A percentile compares a stretch with the other conserved stretches of the same genome.
Evolutionary conservation across 2,797 vertebrate genomes (phyloP).

Genomic region (Coreius guichenoti): DNA sequence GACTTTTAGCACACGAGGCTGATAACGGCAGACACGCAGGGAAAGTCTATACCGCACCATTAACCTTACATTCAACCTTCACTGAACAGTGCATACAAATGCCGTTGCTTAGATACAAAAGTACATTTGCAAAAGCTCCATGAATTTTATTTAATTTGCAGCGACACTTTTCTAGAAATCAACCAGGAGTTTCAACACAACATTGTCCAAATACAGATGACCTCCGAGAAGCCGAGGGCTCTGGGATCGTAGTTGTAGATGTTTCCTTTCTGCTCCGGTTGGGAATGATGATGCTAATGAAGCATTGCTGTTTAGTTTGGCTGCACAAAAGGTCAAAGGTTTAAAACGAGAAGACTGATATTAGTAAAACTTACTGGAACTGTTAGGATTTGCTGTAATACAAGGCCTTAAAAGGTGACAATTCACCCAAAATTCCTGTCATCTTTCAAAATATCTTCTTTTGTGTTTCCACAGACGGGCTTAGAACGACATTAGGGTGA

Average conservation of each 20-base stretch:
- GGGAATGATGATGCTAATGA: conserved; percentile 17
- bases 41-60: conserved; percentile 64
- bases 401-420: background rate
- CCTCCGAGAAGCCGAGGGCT: background rate
- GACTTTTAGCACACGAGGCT: conserved; percentile 53
- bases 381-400: background rate
- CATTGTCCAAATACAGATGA: conserved; percentile 31
- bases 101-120: conserved; percentile 72
- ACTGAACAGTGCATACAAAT: conserved; percentile 55
- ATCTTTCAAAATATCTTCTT: background rate
- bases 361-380: background rate
- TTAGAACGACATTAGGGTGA: background rate
- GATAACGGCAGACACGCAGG: conserved; percentile 57
- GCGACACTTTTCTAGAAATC: conserved; percentile 24
- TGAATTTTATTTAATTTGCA: conserved; percentile 58
- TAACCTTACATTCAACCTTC: conserved; percentile 63
- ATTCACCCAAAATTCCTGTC: background rate
- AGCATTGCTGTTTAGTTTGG: conserved; percentile 11
- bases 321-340: background rate
- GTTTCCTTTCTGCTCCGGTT: background rate
- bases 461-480: background rate
- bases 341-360: background rate
- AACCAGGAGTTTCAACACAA: conserved; percentile 12
- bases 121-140: conserved; percentile 51
- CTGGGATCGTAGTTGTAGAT: background rate